Conservation (phyloP, 2,888 invertebrate species). For the Pterobdella sp. region DNA sequence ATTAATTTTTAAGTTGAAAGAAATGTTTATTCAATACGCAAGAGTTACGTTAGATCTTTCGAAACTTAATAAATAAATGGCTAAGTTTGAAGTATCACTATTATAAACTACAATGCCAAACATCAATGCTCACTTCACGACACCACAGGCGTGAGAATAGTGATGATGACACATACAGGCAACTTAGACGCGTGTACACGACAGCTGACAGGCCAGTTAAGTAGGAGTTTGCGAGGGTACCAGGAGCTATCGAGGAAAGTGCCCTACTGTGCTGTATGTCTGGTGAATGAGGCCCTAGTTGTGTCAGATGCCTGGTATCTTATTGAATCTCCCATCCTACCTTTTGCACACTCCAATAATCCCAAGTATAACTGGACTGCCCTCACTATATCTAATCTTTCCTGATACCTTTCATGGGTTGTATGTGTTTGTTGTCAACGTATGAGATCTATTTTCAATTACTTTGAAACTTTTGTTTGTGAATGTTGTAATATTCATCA, state of each 20-base stretch:
- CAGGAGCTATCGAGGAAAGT: conserved; percentile 68
- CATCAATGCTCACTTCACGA: not conserved
- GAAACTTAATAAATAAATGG: too few relatives aligned
- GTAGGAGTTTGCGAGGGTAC: conserved; percentile 62
- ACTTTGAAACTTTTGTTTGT: too few relatives aligned
- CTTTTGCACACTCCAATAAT: conserved; percentile 77
- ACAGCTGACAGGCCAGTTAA: conserved; percentile 62
- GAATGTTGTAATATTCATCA: too few relatives aligned
- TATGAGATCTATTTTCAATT: too few relatives aligned
- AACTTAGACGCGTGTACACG: conserved; percentile 76
- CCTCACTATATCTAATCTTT: conserved; percentile 28
- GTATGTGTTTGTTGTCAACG: not conserved
- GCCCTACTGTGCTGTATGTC: conserved; percentile 70
- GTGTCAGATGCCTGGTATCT: conserved; percentile 58
- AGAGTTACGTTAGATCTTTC: too few relatives aligned
- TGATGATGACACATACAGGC: conserved; percentile 84
- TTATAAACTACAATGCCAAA: too few relatives aligned
- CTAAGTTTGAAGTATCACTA: too few relatives aligned
- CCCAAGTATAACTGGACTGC: conserved; percentile 70
- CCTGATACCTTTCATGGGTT: not conserved
- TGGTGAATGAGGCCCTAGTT: conserved; percentile 46
- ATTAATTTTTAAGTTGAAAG: too few relatives aligned
- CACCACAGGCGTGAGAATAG: conserved; percentile 66
- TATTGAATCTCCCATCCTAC: conserved; percentile 70
- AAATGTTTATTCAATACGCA: too few relatives aligned